phyloP scores from a whole-genome alignment of 1,140 invertebrate genomes.

The Drosophila micromelanica region DNA sequence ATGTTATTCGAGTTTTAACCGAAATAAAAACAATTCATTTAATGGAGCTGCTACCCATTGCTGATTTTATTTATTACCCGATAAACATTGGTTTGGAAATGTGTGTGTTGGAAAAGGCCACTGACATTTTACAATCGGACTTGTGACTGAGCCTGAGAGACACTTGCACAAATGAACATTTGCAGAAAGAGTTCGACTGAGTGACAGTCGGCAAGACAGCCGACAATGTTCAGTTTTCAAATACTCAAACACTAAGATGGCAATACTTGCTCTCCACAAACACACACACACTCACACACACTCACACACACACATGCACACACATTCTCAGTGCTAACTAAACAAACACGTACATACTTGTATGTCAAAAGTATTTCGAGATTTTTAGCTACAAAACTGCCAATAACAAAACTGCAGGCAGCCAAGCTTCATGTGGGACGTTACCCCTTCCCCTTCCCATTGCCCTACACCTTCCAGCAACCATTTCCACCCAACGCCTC shows the following conservation, averaged over 20 bases:
- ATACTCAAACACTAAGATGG: constrained; percentile 77
- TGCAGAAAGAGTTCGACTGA: constrained; percentile 66
- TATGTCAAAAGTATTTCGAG: constrained; percentile 79
- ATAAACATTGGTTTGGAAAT: constrained; percentile 35
- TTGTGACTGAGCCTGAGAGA: constrained; percentile 52
- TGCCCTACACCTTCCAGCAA: constrained; percentile 1
- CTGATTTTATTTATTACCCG: constrained; percentile 10
- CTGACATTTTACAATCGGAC: constrained; percentile 46
- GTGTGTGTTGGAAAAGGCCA: constrained; percentile 27
- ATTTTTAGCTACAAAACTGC: constrained; percentile 77
- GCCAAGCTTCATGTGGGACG: constrained; percentile 3
- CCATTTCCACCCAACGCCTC: neutral
- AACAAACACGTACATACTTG: constrained; percentile 70
- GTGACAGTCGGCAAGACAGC: constrained; percentile 79
- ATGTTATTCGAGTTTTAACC: constrained; percentile 17
- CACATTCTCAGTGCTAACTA: constrained; percentile 51
- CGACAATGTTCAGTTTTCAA: constrained; percentile 79
- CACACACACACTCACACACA: constrained; percentile 21
- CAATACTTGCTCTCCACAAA: constrained; percentile 52
- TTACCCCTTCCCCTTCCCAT: constrained; percentile 8
- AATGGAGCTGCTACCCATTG: constrained; percentile 27
- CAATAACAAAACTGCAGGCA: constrained; percentile 58
- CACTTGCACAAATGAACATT: constrained; percentile 75
- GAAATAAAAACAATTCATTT: constrained; percentile 42
- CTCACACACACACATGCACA: constrained; percentile 27